phyloP scores from a whole-genome alignment of 2,113 vertebrate species.

The Sinosuthora webbiana region DNA sequence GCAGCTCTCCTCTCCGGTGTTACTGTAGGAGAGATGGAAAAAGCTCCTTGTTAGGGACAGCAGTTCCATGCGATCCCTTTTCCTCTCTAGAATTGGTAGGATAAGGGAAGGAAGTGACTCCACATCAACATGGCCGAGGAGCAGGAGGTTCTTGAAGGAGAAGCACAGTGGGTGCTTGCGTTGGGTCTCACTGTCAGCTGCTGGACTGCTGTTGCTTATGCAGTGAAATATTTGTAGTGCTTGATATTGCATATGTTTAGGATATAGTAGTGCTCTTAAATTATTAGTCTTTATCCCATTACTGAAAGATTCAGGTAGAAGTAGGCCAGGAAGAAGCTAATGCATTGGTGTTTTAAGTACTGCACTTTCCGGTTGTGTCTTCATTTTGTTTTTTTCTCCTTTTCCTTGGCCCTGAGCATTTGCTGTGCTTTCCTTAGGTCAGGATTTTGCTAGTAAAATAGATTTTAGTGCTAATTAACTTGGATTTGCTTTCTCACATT shows the following conservation, averaged over 20 bases:
- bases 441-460: neutral
- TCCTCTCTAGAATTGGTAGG: accelerated
- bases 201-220: neutral
- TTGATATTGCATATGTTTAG: neutral
- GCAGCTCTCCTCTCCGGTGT: neutral
- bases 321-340: neutral
- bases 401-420: neutral
- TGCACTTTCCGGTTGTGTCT: neutral
- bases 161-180: accelerated
- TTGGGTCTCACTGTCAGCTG: neutral
- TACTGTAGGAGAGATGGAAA: neutral
- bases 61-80: neutral
- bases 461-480: neutral
- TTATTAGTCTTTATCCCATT: neutral
- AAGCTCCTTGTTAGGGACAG: neutral
- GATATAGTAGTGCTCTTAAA: neutral
- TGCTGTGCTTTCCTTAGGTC: neutral
- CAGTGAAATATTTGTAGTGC: neutral
- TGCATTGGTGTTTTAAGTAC: neutral
- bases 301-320: neutral
- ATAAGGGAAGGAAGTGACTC: neutral
- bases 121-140: neutral
- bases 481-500: neutral
- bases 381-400: neutral
- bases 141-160: neutral